Base-by-base conservation (phyloP, 2,888 invertebrate genomes). In the Arge pagana region DNA sequence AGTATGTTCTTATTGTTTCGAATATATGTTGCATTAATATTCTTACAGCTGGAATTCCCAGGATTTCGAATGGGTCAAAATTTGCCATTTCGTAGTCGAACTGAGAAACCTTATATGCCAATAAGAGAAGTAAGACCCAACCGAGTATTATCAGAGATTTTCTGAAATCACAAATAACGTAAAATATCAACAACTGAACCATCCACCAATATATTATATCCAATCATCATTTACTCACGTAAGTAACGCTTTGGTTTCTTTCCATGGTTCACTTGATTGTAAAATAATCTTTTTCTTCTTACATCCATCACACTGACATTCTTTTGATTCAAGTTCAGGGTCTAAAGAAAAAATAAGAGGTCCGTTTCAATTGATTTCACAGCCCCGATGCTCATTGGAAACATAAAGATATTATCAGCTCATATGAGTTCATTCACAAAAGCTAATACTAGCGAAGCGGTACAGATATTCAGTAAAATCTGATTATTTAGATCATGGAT, bases 11-110 rank as follows among this genome's bases (percentile, higher is more conserved):
- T 8, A 7, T 10, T 18, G 39, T 37, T 50, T 15, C 8, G 16
- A 7, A 24, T 26, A 35, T 24, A 45, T 19, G 41, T n/a, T 15
- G 10, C n/a, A 30, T 4, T 37, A 18, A 48, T n/a, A 24, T 16
- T 74, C 81, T 79, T 74, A 87, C 87, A 55, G 90, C 82, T 49
- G 96, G 91, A 60, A 99, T 83, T 40, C 89, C 90, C 53, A 99
- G 81, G 71, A 99, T 97, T 74, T 93, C 93, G 80, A 94, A 99
- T 0, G 99, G 99, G 82, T 99, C 98, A 80, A 98, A 99, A 77
- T 97, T 98, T 5, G 94, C 92, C 87, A 95, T 93, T 80, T 98
- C 97, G 79, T 96, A 93, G 75, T 99, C 96, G 80, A 97, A 94
- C 76, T 96, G 93, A 1, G 96, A 95, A 28, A 94, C 93, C 81